Conservation (phyloP, 2,797 vertebrate genomes). For the Schizopygopsis pylzovi region DNA sequence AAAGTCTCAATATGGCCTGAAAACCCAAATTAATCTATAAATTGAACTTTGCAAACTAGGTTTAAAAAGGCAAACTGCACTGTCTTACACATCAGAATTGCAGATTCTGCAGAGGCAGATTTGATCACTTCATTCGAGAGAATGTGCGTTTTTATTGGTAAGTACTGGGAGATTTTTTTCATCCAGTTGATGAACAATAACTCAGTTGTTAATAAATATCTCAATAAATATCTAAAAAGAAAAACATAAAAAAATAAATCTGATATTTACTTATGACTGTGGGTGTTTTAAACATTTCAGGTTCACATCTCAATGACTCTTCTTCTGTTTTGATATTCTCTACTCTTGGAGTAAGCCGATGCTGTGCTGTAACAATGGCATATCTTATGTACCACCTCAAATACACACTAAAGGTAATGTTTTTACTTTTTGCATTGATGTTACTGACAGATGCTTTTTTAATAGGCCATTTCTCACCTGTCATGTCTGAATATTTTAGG, state of each 20-base stretch:
- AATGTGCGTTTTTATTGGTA: slow-evolving; percentile 86
- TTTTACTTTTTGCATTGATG: not conserved
- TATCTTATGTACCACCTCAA: slow-evolving; percentile 81
- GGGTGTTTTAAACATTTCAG: slow-evolving; percentile 58
- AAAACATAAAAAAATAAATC: too few species aligned
- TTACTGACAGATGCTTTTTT: not conserved
- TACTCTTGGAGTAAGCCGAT: slow-evolving; percentile 80
- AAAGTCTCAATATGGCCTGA: not conserved
- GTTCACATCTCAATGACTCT: slow-evolving; percentile 59
- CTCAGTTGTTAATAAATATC: too few species aligned
- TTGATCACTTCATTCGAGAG: slow-evolving; percentile 75
- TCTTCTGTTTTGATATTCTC: slow-evolving; percentile 83
- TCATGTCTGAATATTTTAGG: slow-evolving; percentile 69
- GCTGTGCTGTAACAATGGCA: slow-evolving; percentile 77
- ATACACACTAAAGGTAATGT: slow-evolving; percentile 78
- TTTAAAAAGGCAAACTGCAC: slow-evolving; percentile 44
- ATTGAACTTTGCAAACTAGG: slow-evolving; percentile 54
- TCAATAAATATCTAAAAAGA: not conserved
- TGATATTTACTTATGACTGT: not conserved
- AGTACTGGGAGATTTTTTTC: slow-evolving; percentile 35
- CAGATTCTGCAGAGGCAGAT: slow-evolving; percentile 72
- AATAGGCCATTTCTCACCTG: not conserved
- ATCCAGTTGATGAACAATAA: not conserved
- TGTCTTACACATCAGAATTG: slow-evolving; percentile 76
- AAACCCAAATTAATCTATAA: not conserved